Evolutionary conservation across 64 coral and sea anemone genomes (phyloP), one percentile per base, ranked within the genome.

Genomic region (Actinia tenebrosa): DNA sequence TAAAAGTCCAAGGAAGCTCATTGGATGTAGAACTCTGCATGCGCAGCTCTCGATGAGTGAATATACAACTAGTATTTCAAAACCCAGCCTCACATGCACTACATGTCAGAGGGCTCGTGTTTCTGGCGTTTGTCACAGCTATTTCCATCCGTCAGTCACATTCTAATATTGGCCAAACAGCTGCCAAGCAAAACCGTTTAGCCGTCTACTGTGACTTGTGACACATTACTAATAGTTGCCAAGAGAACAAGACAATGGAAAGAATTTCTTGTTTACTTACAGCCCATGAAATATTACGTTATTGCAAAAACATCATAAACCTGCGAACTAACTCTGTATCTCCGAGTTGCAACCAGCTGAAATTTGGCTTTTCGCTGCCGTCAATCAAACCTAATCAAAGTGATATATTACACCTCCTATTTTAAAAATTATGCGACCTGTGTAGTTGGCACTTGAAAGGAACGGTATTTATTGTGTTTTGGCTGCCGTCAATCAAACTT

Each of bases 231-330:
- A 64, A 37, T 37, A 8, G 69, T 75, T 75, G 69, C 69, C 69
- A 75, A 75, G 69, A 75, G 26, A 75, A 75, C 69, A 75, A 42
- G 3, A 75, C 69, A 75, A 75, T 75, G 25, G 2, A 75, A 75
- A 75, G 25, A 75, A 75, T 75, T 75, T 72, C 64, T 37, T 71
- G 66, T 71, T 71, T 71, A 71, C n/a, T 71, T 37, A 37, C 66
- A 71, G 66, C 10, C 7, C 25, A 71, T 71, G 25, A 71, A 71
- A 71, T 71, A 71, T 71, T 71, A 71, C 5, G 6, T 0, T 25
- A 27, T 71, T 22, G 22, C n/a, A 71, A 71, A 71, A 5, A 16
- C 30, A 37, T 37, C 30, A 37, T 37, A 37, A 37, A 37, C 30
- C 30, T 37, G 30, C 30, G 30, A 37, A 37, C 30, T 37, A 37